A percentile compares a stretch with the other conserved stretches of the same genome.
phyloP scores from a whole-genome alignment of 2,888 invertebrate genomes.

The Drosophila subsilvestris region DNA sequence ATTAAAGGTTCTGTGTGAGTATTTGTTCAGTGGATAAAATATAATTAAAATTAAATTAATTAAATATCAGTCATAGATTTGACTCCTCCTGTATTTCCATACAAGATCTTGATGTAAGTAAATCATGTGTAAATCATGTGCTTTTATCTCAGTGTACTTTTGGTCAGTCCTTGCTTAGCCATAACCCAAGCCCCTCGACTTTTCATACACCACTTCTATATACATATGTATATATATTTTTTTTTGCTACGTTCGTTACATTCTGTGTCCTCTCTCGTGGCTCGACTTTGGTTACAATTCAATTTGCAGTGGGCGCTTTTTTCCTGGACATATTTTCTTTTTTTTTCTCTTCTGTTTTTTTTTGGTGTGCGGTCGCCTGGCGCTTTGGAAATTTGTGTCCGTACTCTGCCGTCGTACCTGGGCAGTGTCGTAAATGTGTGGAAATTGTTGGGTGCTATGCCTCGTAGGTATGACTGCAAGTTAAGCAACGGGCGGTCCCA shows the following conservation, averaged over 20 bases:
- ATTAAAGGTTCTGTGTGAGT: too few species aligned
- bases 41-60: too few species aligned
- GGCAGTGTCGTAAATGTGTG: constrained; percentile 33
- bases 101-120: too few species aligned
- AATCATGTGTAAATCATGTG: too few species aligned
- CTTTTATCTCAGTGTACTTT: constrained; percentile 10
- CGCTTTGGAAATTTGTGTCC: constrained; percentile 58
- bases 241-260: constrained; percentile 10
- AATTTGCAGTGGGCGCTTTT: constrained; percentile 68
- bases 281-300: constrained; percentile 78
- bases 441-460: constrained; percentile 76
- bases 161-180: constrained; percentile 61
- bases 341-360: constrained; percentile 46
- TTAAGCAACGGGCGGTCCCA: constrained; percentile 58
- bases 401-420: constrained; percentile 39
- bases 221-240: not conserved
- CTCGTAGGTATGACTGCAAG: constrained; percentile 57
- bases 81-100: not conserved
- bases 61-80: too few species aligned
- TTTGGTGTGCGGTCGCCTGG: constrained; percentile 39
- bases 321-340: constrained; percentile 41
- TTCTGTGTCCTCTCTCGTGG: constrained; percentile 14
- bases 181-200: constrained; percentile 52
- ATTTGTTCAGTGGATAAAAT: too few species aligned
- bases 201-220: constrained; percentile 19